phyloP scores from a whole-genome alignment of 2,888 invertebrate genomes.

The Torymus texanus region DNA sequence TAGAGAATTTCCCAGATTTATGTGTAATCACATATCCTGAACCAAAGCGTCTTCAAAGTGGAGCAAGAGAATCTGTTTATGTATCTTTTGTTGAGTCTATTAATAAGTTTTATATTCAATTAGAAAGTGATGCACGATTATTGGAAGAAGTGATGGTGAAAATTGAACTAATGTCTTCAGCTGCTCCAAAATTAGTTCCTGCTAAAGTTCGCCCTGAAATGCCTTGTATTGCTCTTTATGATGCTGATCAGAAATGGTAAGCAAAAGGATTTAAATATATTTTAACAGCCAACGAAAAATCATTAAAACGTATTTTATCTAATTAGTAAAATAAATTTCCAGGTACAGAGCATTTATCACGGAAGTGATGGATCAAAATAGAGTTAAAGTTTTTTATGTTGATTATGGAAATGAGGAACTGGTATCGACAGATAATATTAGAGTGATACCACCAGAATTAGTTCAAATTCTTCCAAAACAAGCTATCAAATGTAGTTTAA shows the following conservation, averaged over 20 bases:
- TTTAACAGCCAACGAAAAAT: background rate
- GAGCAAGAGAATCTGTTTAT: conserved; percentile 67
- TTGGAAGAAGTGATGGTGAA: conserved; percentile 83
- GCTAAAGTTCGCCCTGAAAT: conserved; percentile 78
- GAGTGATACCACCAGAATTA: conserved; percentile 81
- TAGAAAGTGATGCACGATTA: conserved; percentile 79
- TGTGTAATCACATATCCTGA: conserved; percentile 59
- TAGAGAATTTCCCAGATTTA: conserved; percentile 65
- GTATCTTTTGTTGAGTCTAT: conserved; percentile 84
- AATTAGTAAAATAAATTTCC: conserved; percentile 25
- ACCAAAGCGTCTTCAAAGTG: conserved; percentile 58
- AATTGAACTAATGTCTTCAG: conserved; percentile 80
- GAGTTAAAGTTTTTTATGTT: conserved; percentile 87
- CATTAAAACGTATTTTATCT: conserved; percentile 1
- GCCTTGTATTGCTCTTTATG: conserved; percentile 88
- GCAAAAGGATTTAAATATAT: conserved; percentile 11
- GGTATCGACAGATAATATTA: conserved; percentile 79
- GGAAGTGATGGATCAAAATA: conserved; percentile 77
- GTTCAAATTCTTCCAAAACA: conserved; percentile 82
- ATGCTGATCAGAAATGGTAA: conserved; percentile 87
- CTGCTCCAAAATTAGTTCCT: conserved; percentile 72
- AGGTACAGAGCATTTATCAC: conserved; percentile 88
- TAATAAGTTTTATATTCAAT: conserved; percentile 84
- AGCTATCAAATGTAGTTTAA: conserved; percentile 87
- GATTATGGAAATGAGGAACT: conserved; percentile 96